Percentiles rank a stretch among this genome's conserved stretches.
Evolutionary conservation across 1,140 invertebrate species (phyloP).

Genomic region (Drosophila takahashii): DNA sequence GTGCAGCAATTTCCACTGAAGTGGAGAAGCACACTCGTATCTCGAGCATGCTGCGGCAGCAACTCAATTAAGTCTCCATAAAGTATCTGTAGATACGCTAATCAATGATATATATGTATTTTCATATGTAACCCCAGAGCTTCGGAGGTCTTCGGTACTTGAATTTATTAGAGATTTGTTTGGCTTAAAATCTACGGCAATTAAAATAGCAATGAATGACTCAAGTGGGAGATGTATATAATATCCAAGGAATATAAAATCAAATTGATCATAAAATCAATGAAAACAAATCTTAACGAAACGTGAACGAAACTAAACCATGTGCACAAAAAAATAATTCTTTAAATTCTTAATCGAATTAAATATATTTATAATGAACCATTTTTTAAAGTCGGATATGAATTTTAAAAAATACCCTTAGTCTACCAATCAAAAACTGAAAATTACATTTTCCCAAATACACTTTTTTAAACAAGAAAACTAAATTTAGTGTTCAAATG

Average conservation of each 20-base stretch:
- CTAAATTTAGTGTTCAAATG: background rate
- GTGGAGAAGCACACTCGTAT: conserved; percentile 35
- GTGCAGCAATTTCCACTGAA: conserved; percentile 48
- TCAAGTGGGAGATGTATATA: conserved; percentile 10
- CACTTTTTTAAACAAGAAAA: too few species aligned
- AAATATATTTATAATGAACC: too few species aligned
- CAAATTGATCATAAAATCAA: conserved; percentile 17
- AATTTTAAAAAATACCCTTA: too few species aligned
- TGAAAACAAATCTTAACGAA: conserved; percentile 5
- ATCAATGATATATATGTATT: conserved; percentile 71
- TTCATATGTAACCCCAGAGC: conserved; percentile 22
- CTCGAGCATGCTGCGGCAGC: conserved; percentile 29
- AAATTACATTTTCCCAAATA: too few species aligned
- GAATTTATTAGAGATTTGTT: conserved; percentile 54
- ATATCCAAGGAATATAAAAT: conserved; percentile 2
- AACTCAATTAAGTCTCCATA: conserved; percentile 82
- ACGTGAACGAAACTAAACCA: background rate
- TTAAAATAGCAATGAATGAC: conserved; percentile 38
- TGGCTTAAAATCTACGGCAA: conserved; percentile 23
- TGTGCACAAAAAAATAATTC: background rate
- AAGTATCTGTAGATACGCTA: conserved; percentile 78
- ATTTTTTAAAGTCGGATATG: too few species aligned
- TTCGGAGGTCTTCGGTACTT: conserved; percentile 23
- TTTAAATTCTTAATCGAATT: background rate
- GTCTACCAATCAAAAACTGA: too few species aligned